Conservation (phyloP, 2,888 invertebrate genomes). For the Hedya salicella region DNA sequence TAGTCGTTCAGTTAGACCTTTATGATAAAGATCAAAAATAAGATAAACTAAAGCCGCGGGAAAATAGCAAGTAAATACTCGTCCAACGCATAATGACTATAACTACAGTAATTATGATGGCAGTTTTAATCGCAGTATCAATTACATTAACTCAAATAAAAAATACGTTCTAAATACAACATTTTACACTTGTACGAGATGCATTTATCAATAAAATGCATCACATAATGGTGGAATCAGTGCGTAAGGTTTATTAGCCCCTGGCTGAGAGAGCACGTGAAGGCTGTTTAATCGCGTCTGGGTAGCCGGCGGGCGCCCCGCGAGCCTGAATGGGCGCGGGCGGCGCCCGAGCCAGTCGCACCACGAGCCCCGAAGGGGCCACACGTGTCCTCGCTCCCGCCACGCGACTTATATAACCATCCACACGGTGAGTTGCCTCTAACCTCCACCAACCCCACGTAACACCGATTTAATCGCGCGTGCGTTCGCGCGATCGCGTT, state of each 20-base stretch:
- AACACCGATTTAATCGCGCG: conserved; percentile 52
- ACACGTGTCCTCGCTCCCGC: conserved; percentile 76
- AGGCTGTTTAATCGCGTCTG: conserved; percentile 77
- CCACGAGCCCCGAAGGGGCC: conserved; percentile 78
- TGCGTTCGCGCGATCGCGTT: conserved; percentile 51
- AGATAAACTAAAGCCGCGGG: no score
- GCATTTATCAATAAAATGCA: conserved; percentile 2
- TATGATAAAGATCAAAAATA: no score
- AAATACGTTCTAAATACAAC: no score
- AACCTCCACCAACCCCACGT: conserved; percentile 67
- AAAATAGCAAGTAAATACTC: no score
- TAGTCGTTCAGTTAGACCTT: no score
- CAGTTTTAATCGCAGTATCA: no score
- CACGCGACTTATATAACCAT: conserved; percentile 82
- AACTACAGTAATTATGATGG: no score
- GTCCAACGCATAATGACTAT: no score
- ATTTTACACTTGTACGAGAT: no score
- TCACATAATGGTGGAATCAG: conserved; percentile 59
- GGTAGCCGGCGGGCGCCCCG: conserved; percentile 64
- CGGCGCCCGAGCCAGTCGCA: conserved; percentile 81
- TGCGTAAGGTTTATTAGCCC: conserved; percentile 75
- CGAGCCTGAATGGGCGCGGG: conserved; percentile 75
- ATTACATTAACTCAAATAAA: no score
- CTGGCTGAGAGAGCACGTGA: conserved; percentile 71
- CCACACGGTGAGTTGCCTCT: conserved; percentile 82